phyloP scores from a whole-genome alignment of 2,113 vertebrate genomes.

The Pampusana beccarii region DNA sequence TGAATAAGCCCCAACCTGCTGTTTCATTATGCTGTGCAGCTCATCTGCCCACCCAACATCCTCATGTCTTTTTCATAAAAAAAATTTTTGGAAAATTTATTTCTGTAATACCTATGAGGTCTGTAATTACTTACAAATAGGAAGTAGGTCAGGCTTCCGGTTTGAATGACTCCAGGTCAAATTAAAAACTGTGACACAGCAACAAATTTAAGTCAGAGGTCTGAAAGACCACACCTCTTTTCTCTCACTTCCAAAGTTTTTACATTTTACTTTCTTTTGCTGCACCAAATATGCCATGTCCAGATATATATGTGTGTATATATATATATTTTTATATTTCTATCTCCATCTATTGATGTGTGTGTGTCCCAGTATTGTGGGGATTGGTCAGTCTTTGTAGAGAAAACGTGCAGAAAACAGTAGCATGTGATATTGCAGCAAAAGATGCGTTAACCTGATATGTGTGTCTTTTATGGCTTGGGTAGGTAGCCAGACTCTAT shows the following conservation, averaged over 20 bases:
- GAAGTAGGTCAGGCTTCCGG: background rate
- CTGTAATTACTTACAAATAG: background rate
- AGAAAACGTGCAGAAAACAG: background rate
- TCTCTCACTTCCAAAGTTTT: background rate
- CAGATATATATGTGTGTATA: background rate
- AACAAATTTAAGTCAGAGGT: background rate
- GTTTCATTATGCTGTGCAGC: background rate
- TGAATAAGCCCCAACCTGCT: background rate
- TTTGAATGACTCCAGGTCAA: background rate
- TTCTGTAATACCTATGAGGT: background rate
- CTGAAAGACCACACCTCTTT: background rate
- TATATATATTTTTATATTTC: too few species aligned
- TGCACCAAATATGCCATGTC: background rate
- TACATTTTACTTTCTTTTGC: background rate
- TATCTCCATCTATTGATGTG: background rate
- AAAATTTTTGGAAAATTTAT: background rate
- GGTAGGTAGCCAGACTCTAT: background rate
- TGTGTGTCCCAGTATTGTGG: background rate
- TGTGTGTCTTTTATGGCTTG: background rate
- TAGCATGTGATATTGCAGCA: background rate
- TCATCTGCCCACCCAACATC: background rate
- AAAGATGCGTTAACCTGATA: background rate
- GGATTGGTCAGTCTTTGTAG: background rate
- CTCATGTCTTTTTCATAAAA: background rate
- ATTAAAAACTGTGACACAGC: background rate